Conservation (phyloP, 2,888 invertebrate species). For the Aricia artaxerxes region DNA sequence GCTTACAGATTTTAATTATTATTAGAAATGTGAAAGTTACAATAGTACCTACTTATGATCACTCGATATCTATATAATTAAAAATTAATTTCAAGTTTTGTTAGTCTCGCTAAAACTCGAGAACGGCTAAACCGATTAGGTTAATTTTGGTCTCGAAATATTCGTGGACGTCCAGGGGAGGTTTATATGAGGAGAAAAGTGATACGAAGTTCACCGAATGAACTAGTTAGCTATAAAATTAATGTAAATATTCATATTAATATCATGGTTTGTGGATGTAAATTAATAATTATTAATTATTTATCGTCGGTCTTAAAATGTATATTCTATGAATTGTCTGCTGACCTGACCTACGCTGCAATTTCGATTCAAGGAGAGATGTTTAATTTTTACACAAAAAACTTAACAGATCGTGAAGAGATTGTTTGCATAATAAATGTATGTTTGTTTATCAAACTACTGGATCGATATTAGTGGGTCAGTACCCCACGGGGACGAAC, state of each 20-base stretch:
- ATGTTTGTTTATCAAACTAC: no score
- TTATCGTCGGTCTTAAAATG: background rate
- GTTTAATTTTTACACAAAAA: background rate
- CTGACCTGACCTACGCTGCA: background rate
- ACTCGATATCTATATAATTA: background rate
- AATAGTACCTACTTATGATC: background rate
- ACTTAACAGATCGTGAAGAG: no score
- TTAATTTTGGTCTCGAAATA: no score
- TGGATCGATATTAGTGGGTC: no score
- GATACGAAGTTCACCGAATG: no score
- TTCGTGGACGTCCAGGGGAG: no score
- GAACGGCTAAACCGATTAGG: no score
- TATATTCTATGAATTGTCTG: background rate
- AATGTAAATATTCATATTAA: no score
- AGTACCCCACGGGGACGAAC: no score
- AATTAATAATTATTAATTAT: background rate
- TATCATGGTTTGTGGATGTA: background rate
- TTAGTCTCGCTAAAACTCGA: no score
- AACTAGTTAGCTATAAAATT: background rate
- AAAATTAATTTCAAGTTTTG: background rate
- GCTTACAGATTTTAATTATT: background rate
- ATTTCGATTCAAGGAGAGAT: background rate
- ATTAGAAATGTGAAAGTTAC: background rate
- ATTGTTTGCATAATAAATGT: no score
- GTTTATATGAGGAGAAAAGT: no score